phyloP scores from a whole-genome alignment of 2,888 invertebrate species.

The Drosophila anomalipes region DNA sequence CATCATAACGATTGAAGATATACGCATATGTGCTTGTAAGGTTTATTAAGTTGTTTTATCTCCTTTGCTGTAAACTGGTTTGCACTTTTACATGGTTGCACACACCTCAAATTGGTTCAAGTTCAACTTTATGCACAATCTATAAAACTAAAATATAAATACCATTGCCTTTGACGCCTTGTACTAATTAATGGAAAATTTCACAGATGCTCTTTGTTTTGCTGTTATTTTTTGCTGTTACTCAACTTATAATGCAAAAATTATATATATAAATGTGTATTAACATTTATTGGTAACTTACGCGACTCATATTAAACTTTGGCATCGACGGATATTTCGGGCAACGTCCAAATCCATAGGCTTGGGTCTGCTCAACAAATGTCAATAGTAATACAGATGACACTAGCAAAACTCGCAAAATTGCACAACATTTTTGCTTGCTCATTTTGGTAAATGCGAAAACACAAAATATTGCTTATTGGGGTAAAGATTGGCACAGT shows the following conservation, averaged over 20 bases:
- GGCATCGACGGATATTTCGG: constrained; percentile 89
- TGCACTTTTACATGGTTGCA: constrained; percentile 69
- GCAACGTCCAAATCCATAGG: constrained; percentile 88
- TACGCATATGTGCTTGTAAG: constrained; percentile 12
- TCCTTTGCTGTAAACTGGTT: constrained; percentile 71
- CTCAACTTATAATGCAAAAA: constrained; percentile 1
- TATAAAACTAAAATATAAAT: constrained; percentile 25
- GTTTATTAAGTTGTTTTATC: constrained; percentile 35
- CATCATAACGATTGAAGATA: constrained; percentile 5
- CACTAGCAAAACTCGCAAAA: constrained; percentile 45
- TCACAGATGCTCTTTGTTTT: constrained; percentile 33
- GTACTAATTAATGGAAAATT: constrained; percentile 59
- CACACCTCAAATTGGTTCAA: constrained; percentile 72
- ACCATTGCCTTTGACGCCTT: constrained; percentile 49
- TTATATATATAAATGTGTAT: constrained; percentile 7
- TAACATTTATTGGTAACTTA: constrained; percentile 84
- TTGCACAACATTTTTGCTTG: constrained; percentile 29
- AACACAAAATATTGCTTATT: constrained; percentile 1
- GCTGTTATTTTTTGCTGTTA: constrained; percentile 11
- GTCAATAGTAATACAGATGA: constrained; percentile 45
- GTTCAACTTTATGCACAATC: constrained; percentile 76
- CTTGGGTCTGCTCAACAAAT: constrained; percentile 45
- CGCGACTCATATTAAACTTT: constrained; percentile 88
- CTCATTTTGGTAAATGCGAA: constrained; percentile 41
- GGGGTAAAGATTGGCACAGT: constrained; percentile 34